Evolutionary conservation across 2,888 invertebrate species (phyloP), one percentile per base, ranked within the genome.

Genomic region (Timandra comae): DNA sequence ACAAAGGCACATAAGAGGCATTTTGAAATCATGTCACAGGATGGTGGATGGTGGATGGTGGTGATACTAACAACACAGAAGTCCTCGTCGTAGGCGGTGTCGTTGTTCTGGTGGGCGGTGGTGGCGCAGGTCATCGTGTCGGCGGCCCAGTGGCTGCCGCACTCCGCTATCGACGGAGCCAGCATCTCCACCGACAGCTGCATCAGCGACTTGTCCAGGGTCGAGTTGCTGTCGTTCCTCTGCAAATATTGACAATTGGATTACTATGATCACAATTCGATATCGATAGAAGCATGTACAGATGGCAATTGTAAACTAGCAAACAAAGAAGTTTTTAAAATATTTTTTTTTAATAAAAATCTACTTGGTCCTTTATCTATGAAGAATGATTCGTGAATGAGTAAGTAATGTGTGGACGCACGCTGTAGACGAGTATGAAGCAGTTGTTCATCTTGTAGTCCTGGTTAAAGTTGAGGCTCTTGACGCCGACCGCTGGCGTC

Each of bases 351-450:
- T n/a, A n/a, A n/a, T n/a, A n/a, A n/a, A n/a, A n/a, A n/a, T n/a
- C n/a, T n/a, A n/a, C n/a, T n/a, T n/a, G n/a, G n/a, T n/a, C n/a
- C n/a, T n/a, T n/a, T n/a, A n/a, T n/a, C n/a, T n/a, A n/a, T n/a
- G n/a, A n/a, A n/a, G n/a, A n/a, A n/a, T n/a, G n/a, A n/a, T n/a
- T n/a, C n/a, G n/a, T n/a, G n/a, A n/a, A n/a, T n/a, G n/a, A n/a
- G n/a, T n/a, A n/a, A n/a, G n/a, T n/a, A n/a, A n/a, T n/a, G n/a
- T n/a, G n/a, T n/a, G 9, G 12, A 43, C 70, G 71, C 56, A 84
- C 82, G 27, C 69, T 49, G 41, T 57, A 85, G 16, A 78, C 51
- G 2, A 84, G 63, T 23, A 80, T 68, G 30, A 50, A 53, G 55
- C 84, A 85, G 7, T 44, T 52, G 32, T 63, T 75, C 1, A 63